phyloP scores from a whole-genome alignment of 2,888 invertebrate species.

The Alloscopus bannaensis region DNA sequence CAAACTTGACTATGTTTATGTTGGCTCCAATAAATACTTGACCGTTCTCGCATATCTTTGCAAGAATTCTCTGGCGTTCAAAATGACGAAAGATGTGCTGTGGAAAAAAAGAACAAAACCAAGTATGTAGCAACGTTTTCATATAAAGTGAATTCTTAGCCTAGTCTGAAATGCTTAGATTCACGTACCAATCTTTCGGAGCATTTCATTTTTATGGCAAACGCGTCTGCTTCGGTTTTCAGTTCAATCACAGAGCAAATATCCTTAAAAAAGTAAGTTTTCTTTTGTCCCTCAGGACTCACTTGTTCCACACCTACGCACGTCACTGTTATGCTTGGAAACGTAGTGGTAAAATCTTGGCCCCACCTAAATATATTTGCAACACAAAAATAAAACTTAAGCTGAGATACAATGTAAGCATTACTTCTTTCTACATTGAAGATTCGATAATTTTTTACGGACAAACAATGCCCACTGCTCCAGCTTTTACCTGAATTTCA shows the following conservation, averaged over 20 bases:
- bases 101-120: conserved; percentile 70
- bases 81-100: conserved; percentile 91
- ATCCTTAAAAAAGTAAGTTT: conserved; percentile 72
- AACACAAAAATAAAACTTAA: conserved; percentile 3
- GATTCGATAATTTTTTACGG: no score
- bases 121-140: neutral
- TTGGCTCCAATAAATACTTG: conserved; percentile 86
- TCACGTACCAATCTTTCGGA: conserved; percentile 71
- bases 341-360: conserved; percentile 68
- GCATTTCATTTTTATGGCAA: conserved; percentile 70
- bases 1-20: conserved; percentile 86
- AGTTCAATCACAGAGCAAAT: conserved; percentile 70
- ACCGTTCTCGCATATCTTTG: conserved; percentile 90
- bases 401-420: no score
- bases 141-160: no score
- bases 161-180: neutral
- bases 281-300: conserved; percentile 71
- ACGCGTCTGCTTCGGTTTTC: conserved; percentile 65
- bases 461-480: neutral
- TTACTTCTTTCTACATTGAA: no score
- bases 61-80: conserved; percentile 90
- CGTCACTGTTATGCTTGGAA: conserved; percentile 67
- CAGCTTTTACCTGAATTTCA: conserved; percentile 68
- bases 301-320: conserved; percentile 72
- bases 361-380: conserved; percentile 68